Percentiles rank a stretch among this genome's conserved stretches.
Conservation (phyloP, 2,888 invertebrate genomes). For the Heliconius ismenius region DNA sequence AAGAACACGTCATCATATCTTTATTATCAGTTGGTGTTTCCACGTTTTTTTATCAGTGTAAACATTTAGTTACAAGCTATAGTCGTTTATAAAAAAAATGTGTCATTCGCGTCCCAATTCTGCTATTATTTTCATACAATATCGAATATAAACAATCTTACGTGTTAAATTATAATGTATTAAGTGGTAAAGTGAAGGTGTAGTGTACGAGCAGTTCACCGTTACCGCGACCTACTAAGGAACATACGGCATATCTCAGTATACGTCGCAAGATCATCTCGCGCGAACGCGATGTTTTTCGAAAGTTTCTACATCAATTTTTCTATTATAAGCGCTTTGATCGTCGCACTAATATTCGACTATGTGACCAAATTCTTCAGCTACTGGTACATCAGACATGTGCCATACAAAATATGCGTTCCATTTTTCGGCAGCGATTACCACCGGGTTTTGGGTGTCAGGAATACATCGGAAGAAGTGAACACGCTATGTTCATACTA, state of each 20-base stretch:
- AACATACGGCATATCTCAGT: conserved; percentile 53
- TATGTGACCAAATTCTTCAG: conserved; percentile 77
- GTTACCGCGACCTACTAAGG: conserved; percentile 72
- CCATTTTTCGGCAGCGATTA: conserved; percentile 75
- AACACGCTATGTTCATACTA: conserved; percentile 61
- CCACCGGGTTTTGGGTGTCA: conserved; percentile 64
- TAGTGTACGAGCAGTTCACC: conserved; percentile 47
- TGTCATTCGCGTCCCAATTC: background rate
- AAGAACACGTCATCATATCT: background rate
- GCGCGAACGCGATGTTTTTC: conserved; percentile 74
- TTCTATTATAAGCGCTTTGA: conserved; percentile 57
- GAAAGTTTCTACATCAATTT: conserved; percentile 74
- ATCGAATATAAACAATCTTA: background rate
- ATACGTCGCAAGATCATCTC: conserved; percentile 55
- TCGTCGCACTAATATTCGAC: conserved; percentile 68
- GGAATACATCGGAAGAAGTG: conserved; percentile 67
- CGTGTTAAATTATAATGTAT: background rate
- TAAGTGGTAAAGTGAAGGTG: conserved; percentile 19
- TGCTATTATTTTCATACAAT: background rate
- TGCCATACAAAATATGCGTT: conserved; percentile 66
- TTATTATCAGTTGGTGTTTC: background rate
- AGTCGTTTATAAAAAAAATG: background rate
- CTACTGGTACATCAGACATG: conserved; percentile 75
- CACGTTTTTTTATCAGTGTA: conserved; percentile 15
- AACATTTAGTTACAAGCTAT: background rate